These are phyloP conservation scores for Leucoraja ocellata DNA, from an alignment of 2,797 vertebrate genomes.

Conservation along the genomic window DNA sequence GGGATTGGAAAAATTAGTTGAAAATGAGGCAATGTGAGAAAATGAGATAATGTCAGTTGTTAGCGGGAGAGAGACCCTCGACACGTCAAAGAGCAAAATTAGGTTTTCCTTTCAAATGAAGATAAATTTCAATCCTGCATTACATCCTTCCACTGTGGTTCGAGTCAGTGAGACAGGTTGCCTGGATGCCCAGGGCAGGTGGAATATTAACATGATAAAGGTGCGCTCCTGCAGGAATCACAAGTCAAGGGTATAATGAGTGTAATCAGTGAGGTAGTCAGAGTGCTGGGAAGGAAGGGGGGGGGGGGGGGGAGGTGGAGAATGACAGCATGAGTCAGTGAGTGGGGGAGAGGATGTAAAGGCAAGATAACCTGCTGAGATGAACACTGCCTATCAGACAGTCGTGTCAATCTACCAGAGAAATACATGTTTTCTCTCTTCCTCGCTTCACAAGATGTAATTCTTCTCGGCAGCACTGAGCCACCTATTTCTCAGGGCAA, in stretches of 20 bases:
- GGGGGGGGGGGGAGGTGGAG: not conserved
- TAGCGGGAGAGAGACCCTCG: not conserved
- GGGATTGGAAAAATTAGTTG: not conserved
- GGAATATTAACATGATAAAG: not conserved
- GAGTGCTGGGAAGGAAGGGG: not conserved
- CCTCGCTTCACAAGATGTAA: not conserved
- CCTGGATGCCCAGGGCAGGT: not conserved
- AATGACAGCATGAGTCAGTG: not conserved
- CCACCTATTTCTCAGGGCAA: no score
- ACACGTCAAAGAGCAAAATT: not conserved
- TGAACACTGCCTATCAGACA: conserved; percentile 7
- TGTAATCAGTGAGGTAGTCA: conserved; percentile 8
- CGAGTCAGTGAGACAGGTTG: not conserved
- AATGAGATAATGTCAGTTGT: not conserved
- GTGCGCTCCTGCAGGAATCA: not conserved
- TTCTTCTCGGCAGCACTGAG: not conserved
- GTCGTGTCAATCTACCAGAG: not conserved
- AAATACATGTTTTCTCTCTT: not conserved
- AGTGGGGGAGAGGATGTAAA: not conserved
- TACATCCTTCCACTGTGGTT: not conserved
- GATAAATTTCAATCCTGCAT: not conserved
- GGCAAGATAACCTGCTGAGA: not conserved
- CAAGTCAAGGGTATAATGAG: conserved; percentile 13
- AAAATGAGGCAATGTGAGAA: not conserved
- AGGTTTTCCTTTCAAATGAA: not conserved